Percentiles rank a stretch among this genome's conserved stretches.
Conservation (phyloP, 2,113 vertebrate species). For the Clarias batrachus region DNA sequence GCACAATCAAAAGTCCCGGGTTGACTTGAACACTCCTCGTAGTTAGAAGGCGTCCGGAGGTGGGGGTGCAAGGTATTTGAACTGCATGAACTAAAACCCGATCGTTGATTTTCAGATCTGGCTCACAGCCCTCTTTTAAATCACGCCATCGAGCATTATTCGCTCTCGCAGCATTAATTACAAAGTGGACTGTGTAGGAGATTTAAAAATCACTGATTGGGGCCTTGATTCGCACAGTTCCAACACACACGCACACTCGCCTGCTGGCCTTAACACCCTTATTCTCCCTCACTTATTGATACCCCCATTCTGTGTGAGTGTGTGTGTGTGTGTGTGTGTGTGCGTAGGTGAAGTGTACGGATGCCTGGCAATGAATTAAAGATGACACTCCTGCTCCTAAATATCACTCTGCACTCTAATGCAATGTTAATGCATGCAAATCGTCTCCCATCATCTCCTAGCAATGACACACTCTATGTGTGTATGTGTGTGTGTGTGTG, state of each 20-base stretch:
- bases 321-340: neutral
- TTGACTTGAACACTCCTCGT: no score
- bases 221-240: neutral
- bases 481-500: conserved; percentile 16
- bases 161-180: conserved; percentile 22
- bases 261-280: neutral
- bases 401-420: conserved; percentile 40
- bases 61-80: neutral
- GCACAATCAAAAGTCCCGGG: no score
- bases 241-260: neutral
- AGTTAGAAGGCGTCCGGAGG: no score
- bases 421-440: conserved; percentile 45
- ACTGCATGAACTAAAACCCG: neutral
- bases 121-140: neutral
- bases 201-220: conserved; percentile 14
- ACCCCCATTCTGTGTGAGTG: neutral
- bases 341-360: neutral
- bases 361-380: conserved; percentile 35
- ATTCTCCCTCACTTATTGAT: neutral
- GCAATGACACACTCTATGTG: neutral
- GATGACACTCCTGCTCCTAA: conserved; percentile 31
- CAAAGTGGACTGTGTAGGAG: conserved; percentile 10
- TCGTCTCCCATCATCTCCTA: conserved; percentile 34
- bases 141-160: neutral
- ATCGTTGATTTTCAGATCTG: neutral